These are phyloP conservation scores for Botia almorhae DNA, from an alignment of 2,797 vertebrate genomes.

Conservation along the genomic window DNA sequence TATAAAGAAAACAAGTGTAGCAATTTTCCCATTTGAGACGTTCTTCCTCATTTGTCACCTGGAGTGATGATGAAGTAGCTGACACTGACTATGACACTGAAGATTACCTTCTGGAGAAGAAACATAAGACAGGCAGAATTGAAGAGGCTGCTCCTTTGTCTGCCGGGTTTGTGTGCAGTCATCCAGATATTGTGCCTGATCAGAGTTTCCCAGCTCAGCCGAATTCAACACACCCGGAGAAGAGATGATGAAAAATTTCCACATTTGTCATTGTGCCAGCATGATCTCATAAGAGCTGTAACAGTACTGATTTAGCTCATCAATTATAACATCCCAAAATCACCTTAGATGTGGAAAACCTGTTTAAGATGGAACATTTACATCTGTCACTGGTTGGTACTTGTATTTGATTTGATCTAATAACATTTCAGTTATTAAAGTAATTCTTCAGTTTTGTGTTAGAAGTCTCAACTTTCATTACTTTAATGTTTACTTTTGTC, in stretches of 20 bases:
- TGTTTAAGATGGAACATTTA: background rate
- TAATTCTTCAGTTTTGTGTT: background rate
- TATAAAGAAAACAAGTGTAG: too few relatives aligned
- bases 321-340: background rate
- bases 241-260: constrained; percentile 28
- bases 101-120: constrained; percentile 69
- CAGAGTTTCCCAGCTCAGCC: constrained; percentile 47
- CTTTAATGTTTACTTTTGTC: background rate
- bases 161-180: constrained; percentile 59
- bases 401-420: background rate
- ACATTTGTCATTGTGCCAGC: constrained; percentile 4
- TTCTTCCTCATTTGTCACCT: constrained; percentile 78
- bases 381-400: background rate
- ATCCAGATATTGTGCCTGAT: constrained; percentile 60
- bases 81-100: constrained; percentile 69
- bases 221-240: constrained; percentile 42
- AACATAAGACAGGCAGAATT: constrained; percentile 59
- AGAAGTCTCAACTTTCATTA: background rate
- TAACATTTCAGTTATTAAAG: background rate
- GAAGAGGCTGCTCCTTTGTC: constrained; percentile 50
- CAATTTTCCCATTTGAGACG: constrained; percentile 66
- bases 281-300: background rate
- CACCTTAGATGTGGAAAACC: background rate
- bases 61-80: constrained; percentile 78
- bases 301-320: background rate